Base-by-base conservation (phyloP, 2,113 vertebrate species). In the Pachypanchax playfairii region DNA sequence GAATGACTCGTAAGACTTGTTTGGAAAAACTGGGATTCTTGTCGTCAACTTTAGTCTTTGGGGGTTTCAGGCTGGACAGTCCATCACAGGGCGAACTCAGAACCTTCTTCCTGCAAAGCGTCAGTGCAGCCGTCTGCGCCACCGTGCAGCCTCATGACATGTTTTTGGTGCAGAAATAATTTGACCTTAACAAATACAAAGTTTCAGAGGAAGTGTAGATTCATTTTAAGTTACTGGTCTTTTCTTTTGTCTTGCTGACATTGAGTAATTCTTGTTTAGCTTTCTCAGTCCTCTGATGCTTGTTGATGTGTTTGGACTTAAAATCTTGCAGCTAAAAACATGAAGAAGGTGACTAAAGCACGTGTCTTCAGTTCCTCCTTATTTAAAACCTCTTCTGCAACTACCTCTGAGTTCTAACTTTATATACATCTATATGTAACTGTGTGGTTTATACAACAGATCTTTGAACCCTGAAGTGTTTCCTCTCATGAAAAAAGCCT, bases 1-100 rank as follows among this genome's bases (percentile, higher is more conserved):
- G 33, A 70, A 28, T 54, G 58, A 26, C n/a, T 64, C 49, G 4
- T 26, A 43, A 52, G 28, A 47, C 25, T 31, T 26, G 47, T 63
- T 57, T n/a, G 14, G 13, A 25, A 33, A 14, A 36, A 17, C 6
- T 26, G n/a, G 13, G 25, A 31, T 26, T 26, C 3, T 2, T 36
- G 35, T 24, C 15, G 22, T 25, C 21, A 25, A 3, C 13, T 24
- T 4, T 12, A 46, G 21, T 25, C 25, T 25, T n/a, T n/a, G n/a
- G n/a, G n/a, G n/a, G n/a, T n/a, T n/a, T n/a, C n/a, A n/a, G n/a
- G n/a, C n/a, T n/a, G n/a, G n/a, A n/a, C n/a, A n/a, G n/a, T n/a
- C n/a, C n/a, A n/a, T n/a, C n/a, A n/a, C n/a, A n/a, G n/a, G n/a
- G n/a, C n/a, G n/a, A n/a, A n/a, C n/a, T n/a, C n/a, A n/a, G n/a